Evolutionary conservation across 2,113 vertebrate species (phyloP).

Genomic region (Alexandromys fortis): DNA sequence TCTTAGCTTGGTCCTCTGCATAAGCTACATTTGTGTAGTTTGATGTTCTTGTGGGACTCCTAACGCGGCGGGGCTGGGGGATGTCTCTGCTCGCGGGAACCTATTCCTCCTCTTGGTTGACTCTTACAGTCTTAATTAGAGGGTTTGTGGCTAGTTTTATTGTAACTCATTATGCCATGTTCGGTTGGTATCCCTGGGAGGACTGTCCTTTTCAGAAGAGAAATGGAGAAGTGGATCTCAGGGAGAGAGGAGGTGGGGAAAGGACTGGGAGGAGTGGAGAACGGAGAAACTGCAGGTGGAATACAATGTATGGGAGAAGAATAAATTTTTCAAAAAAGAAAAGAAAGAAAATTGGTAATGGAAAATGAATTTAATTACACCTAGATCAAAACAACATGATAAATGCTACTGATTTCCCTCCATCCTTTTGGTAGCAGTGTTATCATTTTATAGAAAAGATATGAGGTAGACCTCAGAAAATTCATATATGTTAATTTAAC

Average conservation of each 20-base stretch:
- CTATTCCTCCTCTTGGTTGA: background rate
- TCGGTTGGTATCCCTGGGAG: background rate
- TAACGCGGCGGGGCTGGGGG: fast-evolving
- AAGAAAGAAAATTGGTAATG: background rate
- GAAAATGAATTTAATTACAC: background rate
- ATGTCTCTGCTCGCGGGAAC: background rate
- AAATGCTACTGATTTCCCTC: background rate
- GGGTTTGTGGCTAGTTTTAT: background rate
- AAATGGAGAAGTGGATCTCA: background rate
- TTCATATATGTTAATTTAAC: background rate
- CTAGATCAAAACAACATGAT: background rate
- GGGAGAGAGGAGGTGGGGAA: background rate
- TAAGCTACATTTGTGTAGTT: background rate
- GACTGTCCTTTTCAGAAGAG: background rate
- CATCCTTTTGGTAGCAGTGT: background rate
- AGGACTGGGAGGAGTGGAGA: background rate
- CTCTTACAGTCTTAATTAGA: background rate
- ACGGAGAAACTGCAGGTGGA: background rate
- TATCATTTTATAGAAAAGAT: background rate
- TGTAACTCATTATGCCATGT: background rate
- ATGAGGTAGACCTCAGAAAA: background rate
- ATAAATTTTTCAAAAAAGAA: background rate
- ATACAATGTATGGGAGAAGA: background rate
- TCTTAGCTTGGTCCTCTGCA: background rate
- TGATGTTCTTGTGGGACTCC: background rate